Base-by-base conservation (phyloP, 2,797 vertebrate species). In the Molossus alvarezi region DNA sequence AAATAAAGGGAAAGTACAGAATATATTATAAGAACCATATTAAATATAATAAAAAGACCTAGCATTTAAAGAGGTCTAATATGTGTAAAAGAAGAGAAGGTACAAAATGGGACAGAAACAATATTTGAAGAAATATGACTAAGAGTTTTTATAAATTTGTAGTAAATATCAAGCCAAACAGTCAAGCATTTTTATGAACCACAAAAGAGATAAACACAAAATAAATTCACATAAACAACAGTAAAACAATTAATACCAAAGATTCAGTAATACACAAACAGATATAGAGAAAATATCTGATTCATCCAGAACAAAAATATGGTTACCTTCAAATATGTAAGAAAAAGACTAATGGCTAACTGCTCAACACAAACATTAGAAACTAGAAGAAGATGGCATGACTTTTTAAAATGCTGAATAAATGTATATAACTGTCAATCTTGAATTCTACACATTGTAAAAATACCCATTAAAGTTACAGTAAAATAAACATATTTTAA, bases 241-340 rank as follows among this genome's bases (percentile, higher is more conserved):
- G 21, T 37, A 75, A 90, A 79, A 48, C 76, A 53, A n/a, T 1
- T 53, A 11, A 80, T 65, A 33, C 10, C 33, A 84, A 82, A 76
- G 60, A 81, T 57, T 80, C 58, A 65, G 15, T 64, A 15, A 29
- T 80, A 65, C 13, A 64, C 23, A 18, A 25, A 83, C 9, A 53
- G 29, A 51, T 94, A 51, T 25, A 90, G 45, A 75, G 37, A 93
- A 88, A 95, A 76, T 67, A 55, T 18, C 18, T 77, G n/a, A 89
- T 72, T 6, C 5, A 60, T 41, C 20, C 33, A 60, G 27, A 77
- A 12, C 62, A 8, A 65, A 91, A 86, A 57, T 13, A 73, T 21
- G 25, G 25, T n/a, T 76, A 58, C 18, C 9, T 27, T n/a, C 25
- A 57, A 33, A 69, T n/a, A 72, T 57, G 7, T 27, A 41, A 88